Evolutionary conservation across 53 echinoderm and acorn worm species (phyloP), one percentile per base, ranked within the genome.

Genomic region (Paracentrotus lividus): DNA sequence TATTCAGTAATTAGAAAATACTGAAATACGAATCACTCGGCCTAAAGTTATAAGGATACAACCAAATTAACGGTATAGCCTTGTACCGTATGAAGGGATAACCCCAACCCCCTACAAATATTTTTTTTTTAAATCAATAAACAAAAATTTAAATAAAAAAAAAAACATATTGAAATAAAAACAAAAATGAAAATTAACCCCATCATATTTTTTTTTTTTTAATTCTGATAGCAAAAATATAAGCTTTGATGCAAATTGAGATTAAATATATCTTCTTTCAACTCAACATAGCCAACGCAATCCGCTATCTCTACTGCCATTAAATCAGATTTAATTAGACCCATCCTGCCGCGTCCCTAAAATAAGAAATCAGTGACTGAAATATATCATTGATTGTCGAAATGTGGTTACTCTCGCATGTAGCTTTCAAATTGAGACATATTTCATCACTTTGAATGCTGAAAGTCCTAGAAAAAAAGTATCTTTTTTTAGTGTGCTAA

Each of bases 251-350:
- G 3, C 20, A 20, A 72, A 40, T n/a, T 20, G 36, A 40, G 40
- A 72, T 72, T 14, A 72, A 18, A 72, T 18, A 72, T 72, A 36
- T 72, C 20, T 72, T 38, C 72, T 72, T 72, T 72, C 72, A 72
- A 32, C 72, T 72, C 40, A 72, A 1, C 32, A 12, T 67, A 67
- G 32, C 84, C 84, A 21, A 4, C 8, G 47, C 32, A 85, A 85
- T 88, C 36, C 0, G 13, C 84, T 49, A 51, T 54, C 53, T 87
- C 88, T 58, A 36, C 5, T 31, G 32, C 54, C 56, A 53, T 33
- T 55, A 88, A 52, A 88, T 57, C 33, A 33, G 16, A 38, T 88
- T 52, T 88, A 88, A 88, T 88, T 88, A 34, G 54, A 88, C 56
- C 57, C 58, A 57, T 88, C 88, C 88, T 88, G 85, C 88, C 34